Evolutionary conservation across 64 coral and sea anemone genomes (phyloP), one percentile per base, ranked within the genome.

Genomic region (Montipora cactus): DNA sequence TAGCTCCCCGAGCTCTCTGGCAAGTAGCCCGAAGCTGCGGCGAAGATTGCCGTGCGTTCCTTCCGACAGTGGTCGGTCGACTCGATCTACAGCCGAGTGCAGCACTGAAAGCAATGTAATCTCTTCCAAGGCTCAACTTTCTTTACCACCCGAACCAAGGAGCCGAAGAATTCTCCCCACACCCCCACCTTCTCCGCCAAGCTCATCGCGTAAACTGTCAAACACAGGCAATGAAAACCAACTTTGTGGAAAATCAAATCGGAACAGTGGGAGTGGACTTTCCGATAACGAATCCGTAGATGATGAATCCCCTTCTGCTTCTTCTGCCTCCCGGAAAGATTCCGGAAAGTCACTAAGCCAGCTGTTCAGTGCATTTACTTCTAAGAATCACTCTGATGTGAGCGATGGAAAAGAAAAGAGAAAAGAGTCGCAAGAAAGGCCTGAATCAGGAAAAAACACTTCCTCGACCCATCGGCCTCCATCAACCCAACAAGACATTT

Each of bases 101-200:
- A 4, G 79, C n/a, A 62, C 14, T 37, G 79, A 81, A 51, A 25
- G 79, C 55, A 15, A 0, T 86, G 12, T 46, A 47, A 50, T 23
- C 18, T 0, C 67, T 74, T 7, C 57, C 5, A 87, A 62, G n/a
- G 45, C 83, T 8, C 67, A 78, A 4, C 47, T 91, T 18, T 20
- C 21, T 52, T 62, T 57, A 20, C 92, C 81, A 16, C 44, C 68
- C 0, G 92, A 94, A 7, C 80, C 78, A 23, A 87, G 88, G 77
- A 90, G 78, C 10, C 96, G 90, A 9, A 73, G 96, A 83, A 62
- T 94, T 78, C 90, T 98, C 13, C 96, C 96, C 3, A 89, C 93
- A 4, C 96, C 96, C n/a, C 96, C 96, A 12, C 22, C 89, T 4
- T 98, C 96, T 5, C 96, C 37, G 37, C 37, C 96, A 16, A 74